Evolutionary conservation across 2,113 vertebrate genomes (phyloP).

Genomic region (Aptenodytes patagonicus): DNA sequence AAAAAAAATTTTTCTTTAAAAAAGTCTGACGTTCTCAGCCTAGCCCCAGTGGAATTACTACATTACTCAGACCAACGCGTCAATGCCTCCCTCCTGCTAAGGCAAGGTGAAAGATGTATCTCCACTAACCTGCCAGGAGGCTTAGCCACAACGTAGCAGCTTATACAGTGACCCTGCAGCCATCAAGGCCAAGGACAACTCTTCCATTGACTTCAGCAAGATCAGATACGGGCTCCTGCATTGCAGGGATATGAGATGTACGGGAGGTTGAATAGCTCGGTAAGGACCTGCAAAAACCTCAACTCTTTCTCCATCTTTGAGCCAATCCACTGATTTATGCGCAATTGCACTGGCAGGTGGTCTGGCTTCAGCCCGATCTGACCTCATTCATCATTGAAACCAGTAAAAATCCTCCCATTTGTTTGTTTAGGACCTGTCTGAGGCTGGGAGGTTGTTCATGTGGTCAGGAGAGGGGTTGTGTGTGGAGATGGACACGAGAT

Average conservation of each 20-base stretch:
- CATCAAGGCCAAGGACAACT: background rate
- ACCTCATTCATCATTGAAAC: slow-evolving; percentile 26
- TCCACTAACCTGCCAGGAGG: background rate
- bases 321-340: slow-evolving; percentile 20
- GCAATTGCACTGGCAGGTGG: slow-evolving; percentile 15
- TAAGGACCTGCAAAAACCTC: background rate
- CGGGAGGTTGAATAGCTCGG: background rate
- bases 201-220: background rate
- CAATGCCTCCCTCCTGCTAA: background rate
- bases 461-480: background rate
- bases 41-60: background rate
- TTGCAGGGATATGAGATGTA: background rate
- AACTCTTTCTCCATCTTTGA: background rate
- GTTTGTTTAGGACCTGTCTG: slow-evolving; percentile 28
- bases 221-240: background rate
- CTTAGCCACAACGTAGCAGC: background rate
- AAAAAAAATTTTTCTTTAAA: background rate
- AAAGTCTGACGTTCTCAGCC: background rate
- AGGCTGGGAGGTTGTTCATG: background rate
- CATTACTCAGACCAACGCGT: background rate
- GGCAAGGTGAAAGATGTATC: background rate
- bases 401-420: background rate
- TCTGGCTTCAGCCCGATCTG: background rate
- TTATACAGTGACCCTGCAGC: background rate
- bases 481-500: background rate